Conservation (phyloP, 2,113 vertebrate genomes). For the Rissa tridactyla region DNA sequence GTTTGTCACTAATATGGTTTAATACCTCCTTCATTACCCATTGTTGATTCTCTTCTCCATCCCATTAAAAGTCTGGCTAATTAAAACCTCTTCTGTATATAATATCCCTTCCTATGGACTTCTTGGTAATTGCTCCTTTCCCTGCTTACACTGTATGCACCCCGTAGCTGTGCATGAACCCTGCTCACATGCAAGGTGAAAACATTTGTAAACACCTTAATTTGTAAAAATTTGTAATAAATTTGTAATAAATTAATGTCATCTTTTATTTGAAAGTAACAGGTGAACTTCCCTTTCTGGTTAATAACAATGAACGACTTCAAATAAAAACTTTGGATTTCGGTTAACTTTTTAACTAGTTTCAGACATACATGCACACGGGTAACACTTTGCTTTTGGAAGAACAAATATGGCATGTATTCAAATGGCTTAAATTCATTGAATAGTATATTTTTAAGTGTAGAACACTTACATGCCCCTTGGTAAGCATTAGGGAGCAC, state of each 20-base stretch:
- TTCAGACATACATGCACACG: not conserved
- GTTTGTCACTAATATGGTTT: not conserved
- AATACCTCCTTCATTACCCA: not conserved
- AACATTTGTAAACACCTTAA: not conserved
- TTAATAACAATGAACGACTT: not conserved
- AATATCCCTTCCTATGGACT: not conserved
- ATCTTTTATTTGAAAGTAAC: not conserved
- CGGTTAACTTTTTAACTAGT: not conserved
- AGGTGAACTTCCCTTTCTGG: not conserved
- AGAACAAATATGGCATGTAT: not conserved
- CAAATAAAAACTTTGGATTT: not conserved
- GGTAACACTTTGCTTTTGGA: not conserved
- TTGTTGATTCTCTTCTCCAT: not conserved
- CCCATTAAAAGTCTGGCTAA: not conserved
- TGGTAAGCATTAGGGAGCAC: not conserved
- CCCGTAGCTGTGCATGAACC: fast-evolving
- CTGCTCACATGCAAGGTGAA: not conserved
- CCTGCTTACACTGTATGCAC: not conserved
- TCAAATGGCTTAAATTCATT: not conserved
- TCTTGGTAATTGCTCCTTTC: not conserved
- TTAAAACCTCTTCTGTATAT: not conserved
- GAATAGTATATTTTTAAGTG: not conserved
- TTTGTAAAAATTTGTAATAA: not conserved
- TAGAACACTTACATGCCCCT: not conserved
- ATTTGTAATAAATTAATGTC: not conserved